Evolutionary conservation across 2,797 vertebrate genomes (phyloP).

Genomic region (Poeciliopsis paucimaculata): DNA sequence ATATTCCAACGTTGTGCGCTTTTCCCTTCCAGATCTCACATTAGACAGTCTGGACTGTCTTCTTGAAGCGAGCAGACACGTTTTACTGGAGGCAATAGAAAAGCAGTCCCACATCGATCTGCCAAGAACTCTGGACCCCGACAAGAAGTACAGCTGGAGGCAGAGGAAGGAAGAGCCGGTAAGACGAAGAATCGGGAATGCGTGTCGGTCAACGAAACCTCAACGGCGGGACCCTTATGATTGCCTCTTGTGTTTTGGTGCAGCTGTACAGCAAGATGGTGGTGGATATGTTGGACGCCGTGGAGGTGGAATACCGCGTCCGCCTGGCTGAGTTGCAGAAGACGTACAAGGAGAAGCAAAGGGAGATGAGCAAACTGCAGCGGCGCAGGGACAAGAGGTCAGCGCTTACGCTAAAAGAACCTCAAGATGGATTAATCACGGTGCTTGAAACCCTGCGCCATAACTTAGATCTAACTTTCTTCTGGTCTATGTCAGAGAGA

Average conservation of each 20-base stretch:
- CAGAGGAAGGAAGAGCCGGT: conserved; percentile 94
- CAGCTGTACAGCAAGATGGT: conserved; percentile 91
- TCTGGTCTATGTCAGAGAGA: conserved; percentile 55
- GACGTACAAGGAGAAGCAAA: conserved; percentile 94
- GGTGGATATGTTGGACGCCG: conserved; percentile 87
- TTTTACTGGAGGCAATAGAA: conserved; percentile 93
- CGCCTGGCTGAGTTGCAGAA: conserved; percentile 93
- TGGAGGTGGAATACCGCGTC: conserved; percentile 95
- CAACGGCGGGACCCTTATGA: background rate
- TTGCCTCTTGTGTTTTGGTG: conserved; percentile 1
- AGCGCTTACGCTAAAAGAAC: conserved; percentile 57
- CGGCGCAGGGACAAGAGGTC: conserved; percentile 90
- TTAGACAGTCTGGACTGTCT: conserved; percentile 89
- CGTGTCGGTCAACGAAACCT: background rate
- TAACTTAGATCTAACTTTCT: conserved; percentile 17
- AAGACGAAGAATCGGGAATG: conserved; percentile 51
- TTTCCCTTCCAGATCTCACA: conserved; percentile 66
- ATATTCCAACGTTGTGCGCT: background rate
- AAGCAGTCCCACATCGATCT: conserved; percentile 88
- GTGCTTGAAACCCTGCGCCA: background rate
- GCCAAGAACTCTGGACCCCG: conserved; percentile 89
- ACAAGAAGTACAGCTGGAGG: conserved; percentile 99
- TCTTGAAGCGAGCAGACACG: conserved; percentile 90
- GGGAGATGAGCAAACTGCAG: conserved; percentile 93
- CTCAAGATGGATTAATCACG: conserved; percentile 1